Evolutionary conservation across 1,140 invertebrate species (phyloP).

Genomic region (Varroa destructor): DNA sequence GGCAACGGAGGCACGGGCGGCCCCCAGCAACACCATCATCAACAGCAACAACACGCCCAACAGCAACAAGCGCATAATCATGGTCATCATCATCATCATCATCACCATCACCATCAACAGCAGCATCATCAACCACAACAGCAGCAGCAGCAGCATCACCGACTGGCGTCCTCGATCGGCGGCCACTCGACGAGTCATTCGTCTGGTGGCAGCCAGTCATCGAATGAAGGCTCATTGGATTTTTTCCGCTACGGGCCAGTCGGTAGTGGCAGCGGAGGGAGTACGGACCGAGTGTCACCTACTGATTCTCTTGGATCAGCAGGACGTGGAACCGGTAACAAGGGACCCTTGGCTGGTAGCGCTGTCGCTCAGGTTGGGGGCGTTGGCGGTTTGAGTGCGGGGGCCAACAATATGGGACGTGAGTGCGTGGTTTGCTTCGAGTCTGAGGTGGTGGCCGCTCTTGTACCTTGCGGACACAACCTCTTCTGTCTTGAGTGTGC

Average conservation of each 20-base stretch:
- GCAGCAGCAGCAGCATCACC: too few species aligned
- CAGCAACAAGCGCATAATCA: too few species aligned
- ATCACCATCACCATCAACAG: too few species aligned
- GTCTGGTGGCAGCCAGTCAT: conserved; percentile 15
- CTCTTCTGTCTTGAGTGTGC: conserved; percentile 85
- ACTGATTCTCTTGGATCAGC: conserved; percentile 15
- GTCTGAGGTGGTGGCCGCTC: conserved; percentile 67
- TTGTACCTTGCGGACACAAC: conserved; percentile 85
- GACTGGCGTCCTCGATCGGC: too few species aligned
- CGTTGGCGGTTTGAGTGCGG: conserved; percentile 37
- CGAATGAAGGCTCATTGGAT: conserved; percentile 15
- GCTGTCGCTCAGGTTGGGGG: too few species aligned
- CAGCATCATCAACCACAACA: too few species aligned
- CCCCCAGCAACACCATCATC: too few species aligned
- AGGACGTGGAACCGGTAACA: neutral
- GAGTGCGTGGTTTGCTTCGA: conserved; percentile 73
- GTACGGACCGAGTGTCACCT: conserved; percentile 12
- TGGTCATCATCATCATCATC: too few species aligned
- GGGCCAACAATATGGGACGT: conserved; percentile 42
- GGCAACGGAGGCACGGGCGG: conserved; percentile 2
- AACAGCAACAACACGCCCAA: too few species aligned
- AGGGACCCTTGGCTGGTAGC: neutral
- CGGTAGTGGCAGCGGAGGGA: neutral
- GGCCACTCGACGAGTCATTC: too few species aligned
- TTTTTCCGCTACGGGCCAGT: conserved; percentile 22